Conservation (phyloP, 2,113 vertebrate species). For the Bothrops jararaca region DNA sequence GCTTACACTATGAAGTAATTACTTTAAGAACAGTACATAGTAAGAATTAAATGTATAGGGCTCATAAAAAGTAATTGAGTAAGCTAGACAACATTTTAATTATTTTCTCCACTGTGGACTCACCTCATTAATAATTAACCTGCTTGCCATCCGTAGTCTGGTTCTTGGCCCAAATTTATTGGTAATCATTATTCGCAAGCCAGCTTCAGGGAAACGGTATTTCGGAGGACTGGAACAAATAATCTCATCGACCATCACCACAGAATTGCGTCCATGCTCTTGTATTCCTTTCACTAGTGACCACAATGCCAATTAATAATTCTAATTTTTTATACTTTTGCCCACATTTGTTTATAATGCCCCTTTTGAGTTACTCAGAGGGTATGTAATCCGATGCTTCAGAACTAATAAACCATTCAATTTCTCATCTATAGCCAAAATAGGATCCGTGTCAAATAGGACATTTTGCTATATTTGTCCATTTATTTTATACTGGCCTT, state of each 20-base stretch:
- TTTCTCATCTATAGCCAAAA: not conserved
- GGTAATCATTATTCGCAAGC: slow-evolving; percentile 92
- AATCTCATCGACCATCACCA: slow-evolving; percentile 97
- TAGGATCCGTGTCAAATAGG: not conserved
- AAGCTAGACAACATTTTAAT: not conserved
- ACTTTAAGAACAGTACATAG: not conserved
- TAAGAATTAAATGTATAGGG: slow-evolving; percentile 10
- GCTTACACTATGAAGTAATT: not conserved
- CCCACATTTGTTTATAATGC: not conserved
- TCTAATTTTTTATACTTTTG: not conserved
- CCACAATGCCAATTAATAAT: slow-evolving; percentile 57
- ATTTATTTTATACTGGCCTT: slow-evolving; percentile 6
- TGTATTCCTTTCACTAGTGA: slow-evolving; percentile 84
- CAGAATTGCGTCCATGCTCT: slow-evolving; percentile 78
- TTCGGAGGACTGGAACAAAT: slow-evolving; percentile 91
- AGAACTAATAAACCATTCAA: not conserved
- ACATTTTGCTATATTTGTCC: not conserved
- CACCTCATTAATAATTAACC: slow-evolving; percentile 97
- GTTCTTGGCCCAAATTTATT: slow-evolving; percentile 95
- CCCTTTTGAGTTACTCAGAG: not conserved
- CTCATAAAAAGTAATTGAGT: not conserved
- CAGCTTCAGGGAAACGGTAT: slow-evolving; percentile 91
- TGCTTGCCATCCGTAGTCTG: slow-evolving; percentile 92
- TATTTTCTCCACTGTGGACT: not conserved
- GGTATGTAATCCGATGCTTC: not conserved